A percentile compares a stretch with the other conserved stretches of the same genome.
Evolutionary conservation across 1,140 invertebrate species (phyloP).

Genomic region (Arion vulgaris): DNA sequence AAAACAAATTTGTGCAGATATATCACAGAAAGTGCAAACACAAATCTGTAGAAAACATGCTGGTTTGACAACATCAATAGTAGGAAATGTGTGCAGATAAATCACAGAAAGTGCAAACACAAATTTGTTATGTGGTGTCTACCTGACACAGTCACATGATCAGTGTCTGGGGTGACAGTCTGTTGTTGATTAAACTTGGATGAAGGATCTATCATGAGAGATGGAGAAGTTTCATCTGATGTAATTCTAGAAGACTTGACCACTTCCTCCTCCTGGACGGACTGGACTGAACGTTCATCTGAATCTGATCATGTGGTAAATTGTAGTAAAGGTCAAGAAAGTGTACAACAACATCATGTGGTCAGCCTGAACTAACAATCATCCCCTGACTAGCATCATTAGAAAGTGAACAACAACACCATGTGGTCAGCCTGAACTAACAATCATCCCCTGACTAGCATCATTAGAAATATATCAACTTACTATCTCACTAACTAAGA

Average conservation of each 20-base stretch:
- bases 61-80: background rate
- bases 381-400: too few species aligned
- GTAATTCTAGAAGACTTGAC: conserved; percentile 24
- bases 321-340: background rate
- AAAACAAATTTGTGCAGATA: too few species aligned
- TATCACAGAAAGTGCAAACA: too few species aligned
- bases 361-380: too few species aligned
- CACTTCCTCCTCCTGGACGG: conserved; percentile 40
- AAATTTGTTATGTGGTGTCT: background rate
- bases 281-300: conserved; percentile 29
- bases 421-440: too few species aligned
- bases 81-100: background rate
- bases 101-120: too few species aligned
- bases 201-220: background rate
- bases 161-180: background rate
- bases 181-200: background rate
- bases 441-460: too few species aligned
- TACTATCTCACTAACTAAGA: too few species aligned
- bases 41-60: too few species aligned
- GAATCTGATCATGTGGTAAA: conserved; percentile 27
- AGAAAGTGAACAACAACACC: too few species aligned
- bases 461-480: too few species aligned
- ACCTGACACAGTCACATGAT: conserved; percentile 27
- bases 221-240: background rate
- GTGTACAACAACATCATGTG: too few species aligned